Evolutionary conservation across 2,113 vertebrate genomes (phyloP).

Genomic region (Mesembrinibis cayennensis): DNA sequence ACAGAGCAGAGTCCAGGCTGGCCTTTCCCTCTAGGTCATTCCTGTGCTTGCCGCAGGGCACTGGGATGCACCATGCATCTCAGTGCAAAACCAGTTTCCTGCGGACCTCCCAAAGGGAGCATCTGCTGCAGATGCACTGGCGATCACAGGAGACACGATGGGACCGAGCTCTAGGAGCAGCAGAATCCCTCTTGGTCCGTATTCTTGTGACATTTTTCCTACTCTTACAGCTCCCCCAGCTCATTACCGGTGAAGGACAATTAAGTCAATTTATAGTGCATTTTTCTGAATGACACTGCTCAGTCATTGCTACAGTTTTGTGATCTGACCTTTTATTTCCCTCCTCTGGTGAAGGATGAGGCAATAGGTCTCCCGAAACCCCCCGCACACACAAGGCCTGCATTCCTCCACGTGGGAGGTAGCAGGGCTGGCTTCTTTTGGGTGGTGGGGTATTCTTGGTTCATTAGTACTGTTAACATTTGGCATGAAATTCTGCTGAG

Average conservation of each 20-base stretch:
- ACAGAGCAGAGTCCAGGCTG: background rate
- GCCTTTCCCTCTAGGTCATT: background rate
- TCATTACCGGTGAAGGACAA: background rate
- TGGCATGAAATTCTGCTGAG: background rate
- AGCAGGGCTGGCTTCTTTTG: background rate
- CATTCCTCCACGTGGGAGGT: background rate
- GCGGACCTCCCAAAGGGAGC: background rate
- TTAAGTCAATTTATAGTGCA: background rate
- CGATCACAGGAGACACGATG: background rate
- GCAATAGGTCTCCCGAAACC: background rate
- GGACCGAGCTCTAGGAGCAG: background rate
- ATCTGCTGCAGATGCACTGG: background rate
- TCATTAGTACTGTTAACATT: background rate
- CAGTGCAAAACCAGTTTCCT: background rate
- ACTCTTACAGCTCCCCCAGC: background rate
- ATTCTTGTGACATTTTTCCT: background rate
- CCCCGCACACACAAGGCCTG: fast-evolving
- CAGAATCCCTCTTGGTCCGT: background rate
- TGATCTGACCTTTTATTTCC: background rate
- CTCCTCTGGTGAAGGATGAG: background rate
- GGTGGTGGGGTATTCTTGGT: background rate
- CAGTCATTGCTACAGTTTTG: background rate
- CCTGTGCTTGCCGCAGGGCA: background rate
- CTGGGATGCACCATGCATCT: background rate
- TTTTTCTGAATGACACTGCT: background rate